Evolutionary conservation across 2,888 invertebrate genomes (phyloP).

Genomic region (Plagiodera versicolora): DNA sequence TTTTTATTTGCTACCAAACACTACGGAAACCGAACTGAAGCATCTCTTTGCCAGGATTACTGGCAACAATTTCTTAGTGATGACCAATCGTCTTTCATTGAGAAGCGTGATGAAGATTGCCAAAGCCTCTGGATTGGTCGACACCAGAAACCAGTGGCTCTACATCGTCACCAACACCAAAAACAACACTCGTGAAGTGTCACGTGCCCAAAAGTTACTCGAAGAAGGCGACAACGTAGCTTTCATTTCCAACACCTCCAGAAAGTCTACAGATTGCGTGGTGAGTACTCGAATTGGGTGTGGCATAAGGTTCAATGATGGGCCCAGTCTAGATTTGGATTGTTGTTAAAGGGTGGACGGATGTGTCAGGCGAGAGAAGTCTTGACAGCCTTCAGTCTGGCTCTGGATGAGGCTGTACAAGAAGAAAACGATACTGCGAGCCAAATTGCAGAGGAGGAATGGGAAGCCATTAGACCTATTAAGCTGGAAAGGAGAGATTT

Average conservation of each 20-base stretch:
- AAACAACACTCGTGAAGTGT: slow-evolving; percentile 57
- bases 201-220: slow-evolving; percentile 61
- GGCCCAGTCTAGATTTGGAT: not conserved
- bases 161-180: slow-evolving; percentile 71
- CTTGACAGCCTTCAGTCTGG: slow-evolving; percentile 66
- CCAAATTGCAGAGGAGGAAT: slow-evolving; percentile 82
- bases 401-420: slow-evolving; percentile 67
- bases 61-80: slow-evolving; percentile 34
- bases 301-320: not conserved
- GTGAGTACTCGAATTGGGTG: slow-evolving; percentile 51
- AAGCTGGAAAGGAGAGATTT: slow-evolving; percentile 68
- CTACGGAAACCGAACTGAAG: slow-evolving; percentile 18
- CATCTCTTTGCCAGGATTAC: slow-evolving; percentile 45
- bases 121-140: slow-evolving; percentile 66
- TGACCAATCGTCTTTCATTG: slow-evolving; percentile 55
- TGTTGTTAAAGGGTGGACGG: slow-evolving; percentile 61
- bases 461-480: slow-evolving; percentile 75
- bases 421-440: slow-evolving; percentile 73
- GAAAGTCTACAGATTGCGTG: slow-evolving; percentile 57
- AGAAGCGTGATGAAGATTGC: slow-evolving; percentile 70
- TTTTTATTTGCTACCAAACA: slow-evolving; percentile 42
- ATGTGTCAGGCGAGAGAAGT: slow-evolving; percentile 72
- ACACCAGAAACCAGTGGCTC: slow-evolving; percentile 79
- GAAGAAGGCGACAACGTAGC: slow-evolving; percentile 81
- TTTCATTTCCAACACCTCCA: slow-evolving; percentile 71